phyloP scores from a whole-genome alignment of 2,113 vertebrate species.

The Bujurquina vittata region DNA sequence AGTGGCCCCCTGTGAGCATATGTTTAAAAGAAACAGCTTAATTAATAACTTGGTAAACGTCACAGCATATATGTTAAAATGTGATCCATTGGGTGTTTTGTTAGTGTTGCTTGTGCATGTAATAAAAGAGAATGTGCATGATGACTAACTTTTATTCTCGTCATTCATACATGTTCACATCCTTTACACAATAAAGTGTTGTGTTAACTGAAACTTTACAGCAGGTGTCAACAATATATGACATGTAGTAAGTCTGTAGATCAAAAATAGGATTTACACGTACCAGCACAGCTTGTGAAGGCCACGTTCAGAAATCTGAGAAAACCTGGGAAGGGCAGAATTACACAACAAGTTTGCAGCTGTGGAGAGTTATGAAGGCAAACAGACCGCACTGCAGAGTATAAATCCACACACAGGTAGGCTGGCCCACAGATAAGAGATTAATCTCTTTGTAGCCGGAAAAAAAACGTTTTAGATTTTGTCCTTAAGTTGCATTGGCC shows the following conservation, averaged over 20 bases:
- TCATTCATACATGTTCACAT: background rate
- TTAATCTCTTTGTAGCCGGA: background rate
- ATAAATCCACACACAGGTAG: background rate
- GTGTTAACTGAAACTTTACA: background rate
- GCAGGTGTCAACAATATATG: background rate
- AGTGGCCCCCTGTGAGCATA: no score
- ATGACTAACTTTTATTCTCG: background rate
- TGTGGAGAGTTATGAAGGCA: background rate
- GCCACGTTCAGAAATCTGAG: background rate
- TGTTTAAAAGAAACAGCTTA: no score
- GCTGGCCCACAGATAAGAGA: background rate
- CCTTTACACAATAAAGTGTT: background rate
- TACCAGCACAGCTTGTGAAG: constrained; percentile 11
- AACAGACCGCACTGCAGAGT: background rate
- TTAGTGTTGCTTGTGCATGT: background rate
- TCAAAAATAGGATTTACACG: background rate
- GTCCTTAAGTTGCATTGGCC: background rate
- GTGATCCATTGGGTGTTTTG: background rate
- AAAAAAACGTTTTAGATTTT: background rate
- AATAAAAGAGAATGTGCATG: background rate
- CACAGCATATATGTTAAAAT: background rate
- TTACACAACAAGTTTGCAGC: background rate
- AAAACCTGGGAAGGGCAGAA: background rate
- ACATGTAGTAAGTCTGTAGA: background rate
- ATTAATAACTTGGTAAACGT: background rate